A percentile compares a stretch with the other conserved stretches of the same genome.
Conservation (phyloP, 2,888 invertebrate species). For the Amiota mariae region DNA sequence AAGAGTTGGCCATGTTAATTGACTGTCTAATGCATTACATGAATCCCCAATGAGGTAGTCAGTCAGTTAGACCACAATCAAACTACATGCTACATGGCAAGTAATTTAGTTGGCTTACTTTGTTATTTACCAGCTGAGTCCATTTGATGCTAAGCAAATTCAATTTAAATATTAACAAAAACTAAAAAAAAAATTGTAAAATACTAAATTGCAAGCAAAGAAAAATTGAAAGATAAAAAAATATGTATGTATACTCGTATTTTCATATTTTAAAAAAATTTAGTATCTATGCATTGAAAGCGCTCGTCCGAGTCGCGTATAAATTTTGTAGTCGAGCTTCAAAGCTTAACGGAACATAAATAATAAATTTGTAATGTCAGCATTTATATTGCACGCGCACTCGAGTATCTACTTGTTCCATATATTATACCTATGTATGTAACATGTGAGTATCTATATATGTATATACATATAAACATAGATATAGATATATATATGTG, state of each 20-base stretch:
- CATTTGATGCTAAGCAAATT: slow-evolving; percentile 1
- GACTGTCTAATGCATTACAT: slow-evolving; percentile 14
- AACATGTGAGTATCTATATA: neutral
- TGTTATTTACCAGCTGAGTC: slow-evolving; percentile 11
- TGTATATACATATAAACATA: neutral
- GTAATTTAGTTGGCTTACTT: slow-evolving; percentile 18
- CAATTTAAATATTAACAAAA: slow-evolving; percentile 10
- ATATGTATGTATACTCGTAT: neutral
- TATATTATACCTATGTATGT: too few relatives aligned
- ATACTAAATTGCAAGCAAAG: neutral
- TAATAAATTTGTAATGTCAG: slow-evolving; percentile 62
- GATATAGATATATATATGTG: slow-evolving; percentile 37
- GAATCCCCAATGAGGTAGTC: too few relatives aligned
- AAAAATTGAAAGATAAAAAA: neutral
- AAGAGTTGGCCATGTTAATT: slow-evolving; percentile 12
- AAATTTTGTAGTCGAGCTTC: slow-evolving; percentile 34
- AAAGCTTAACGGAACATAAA: slow-evolving; percentile 64
- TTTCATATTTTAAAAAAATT: slow-evolving; percentile 12
- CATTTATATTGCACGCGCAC: slow-evolving; percentile 43
- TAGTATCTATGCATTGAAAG: slow-evolving; percentile 13
- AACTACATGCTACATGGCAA: neutral
- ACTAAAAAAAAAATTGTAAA: neutral
- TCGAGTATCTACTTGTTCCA: too few relatives aligned
- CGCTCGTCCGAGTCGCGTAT: slow-evolving; percentile 18
- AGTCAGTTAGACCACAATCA: too few relatives aligned